Conservation (phyloP, 1,140 invertebrate species). For the Rhopalosiphum maidis region DNA sequence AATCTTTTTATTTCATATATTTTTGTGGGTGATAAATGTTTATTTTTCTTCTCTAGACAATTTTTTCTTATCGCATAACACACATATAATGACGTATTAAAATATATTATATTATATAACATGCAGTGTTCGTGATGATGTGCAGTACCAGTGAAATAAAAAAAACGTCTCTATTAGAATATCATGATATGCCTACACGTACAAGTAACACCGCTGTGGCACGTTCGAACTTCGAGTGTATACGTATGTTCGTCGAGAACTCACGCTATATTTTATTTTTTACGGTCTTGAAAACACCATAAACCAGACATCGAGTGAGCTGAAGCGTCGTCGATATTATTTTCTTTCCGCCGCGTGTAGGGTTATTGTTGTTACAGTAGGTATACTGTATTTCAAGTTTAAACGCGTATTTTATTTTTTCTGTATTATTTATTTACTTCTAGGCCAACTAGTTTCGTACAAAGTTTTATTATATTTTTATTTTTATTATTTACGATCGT, state of each 20-base stretch:
- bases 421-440: constrained; percentile 34
- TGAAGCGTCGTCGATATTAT: not conserved
- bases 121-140: not conserved
- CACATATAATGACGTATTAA: not conserved
- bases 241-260: not conserved
- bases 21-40: not conserved
- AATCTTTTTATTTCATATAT: not conserved
- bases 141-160: not conserved
- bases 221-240: not conserved
- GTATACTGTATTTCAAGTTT: not conserved
- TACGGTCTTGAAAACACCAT: not conserved
- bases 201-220: not conserved
- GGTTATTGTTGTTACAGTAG: not conserved
- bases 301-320: not conserved
- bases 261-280: not conserved
- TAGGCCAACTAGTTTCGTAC: constrained; percentile 32
- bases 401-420: not conserved
- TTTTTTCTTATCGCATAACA: not conserved
- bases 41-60: not conserved
- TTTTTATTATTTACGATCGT: constrained; percentile 41
- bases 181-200: not conserved
- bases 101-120: not conserved
- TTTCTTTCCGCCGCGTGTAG: not conserved
- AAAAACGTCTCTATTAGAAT: not conserved
- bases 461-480: constrained; percentile 37